These are phyloP conservation scores for Autographa pulchrina DNA, from an alignment of 2,888 invertebrate genomes.

Conservation along the genomic window DNA sequence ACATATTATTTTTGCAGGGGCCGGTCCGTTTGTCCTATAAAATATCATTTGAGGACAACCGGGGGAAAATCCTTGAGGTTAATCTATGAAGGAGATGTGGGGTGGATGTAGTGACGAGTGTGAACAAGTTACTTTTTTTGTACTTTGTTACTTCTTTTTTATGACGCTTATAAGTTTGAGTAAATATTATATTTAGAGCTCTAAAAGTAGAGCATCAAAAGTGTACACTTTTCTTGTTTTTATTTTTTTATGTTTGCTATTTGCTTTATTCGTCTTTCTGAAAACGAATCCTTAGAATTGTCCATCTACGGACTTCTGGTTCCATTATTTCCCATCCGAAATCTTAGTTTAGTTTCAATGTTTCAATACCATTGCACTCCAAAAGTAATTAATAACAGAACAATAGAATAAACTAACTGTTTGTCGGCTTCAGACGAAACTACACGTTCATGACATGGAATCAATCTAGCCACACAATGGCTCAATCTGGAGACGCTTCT, in stretches of 20 bases:
- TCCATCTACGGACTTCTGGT: neutral
- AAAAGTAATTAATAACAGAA: conserved; percentile 58
- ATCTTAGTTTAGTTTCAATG: conserved; percentile 26
- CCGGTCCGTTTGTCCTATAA: conserved; percentile 80
- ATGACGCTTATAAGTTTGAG: no score
- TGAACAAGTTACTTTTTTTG: conserved; percentile 22
- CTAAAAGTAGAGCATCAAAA: no score
- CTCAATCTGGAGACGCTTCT: conserved; percentile 85
- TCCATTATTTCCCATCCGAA: conserved; percentile 10
- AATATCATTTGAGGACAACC: conserved; percentile 75
- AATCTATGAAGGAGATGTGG: conserved; percentile 54
- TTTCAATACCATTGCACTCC: conserved; percentile 44
- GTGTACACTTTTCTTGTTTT: no score
- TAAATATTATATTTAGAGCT: no score
- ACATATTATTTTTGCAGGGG: conserved; percentile 86
- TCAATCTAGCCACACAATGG: conserved; percentile 79
- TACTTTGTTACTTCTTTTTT: neutral
- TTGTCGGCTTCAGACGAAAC: conserved; percentile 45
- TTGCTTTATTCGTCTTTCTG: no score
- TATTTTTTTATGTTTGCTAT: no score
- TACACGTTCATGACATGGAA: conserved; percentile 66
- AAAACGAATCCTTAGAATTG: neutral
- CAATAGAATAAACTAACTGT: conserved; percentile 59
- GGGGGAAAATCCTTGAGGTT: conserved; percentile 65
- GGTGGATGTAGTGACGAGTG: conserved; percentile 31